Evolutionary conservation across 2,888 invertebrate genomes (phyloP).

Genomic region (Lapara coniferarum): DNA sequence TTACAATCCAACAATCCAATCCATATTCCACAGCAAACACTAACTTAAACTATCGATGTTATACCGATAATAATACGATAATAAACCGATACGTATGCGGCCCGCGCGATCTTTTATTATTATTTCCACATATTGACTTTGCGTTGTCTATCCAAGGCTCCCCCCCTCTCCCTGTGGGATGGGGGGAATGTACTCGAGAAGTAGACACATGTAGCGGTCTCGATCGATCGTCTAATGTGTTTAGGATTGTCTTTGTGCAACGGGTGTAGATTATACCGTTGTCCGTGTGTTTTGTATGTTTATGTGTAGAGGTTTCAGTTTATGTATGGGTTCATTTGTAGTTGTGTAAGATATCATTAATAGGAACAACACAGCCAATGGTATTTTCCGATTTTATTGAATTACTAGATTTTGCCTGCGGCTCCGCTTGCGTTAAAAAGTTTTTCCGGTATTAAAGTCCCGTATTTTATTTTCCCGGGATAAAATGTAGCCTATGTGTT

Average conservation of each 20-base stretch:
- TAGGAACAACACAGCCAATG: too few relatives aligned
- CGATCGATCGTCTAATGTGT: conserved; percentile 72
- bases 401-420: too few relatives aligned
- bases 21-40: conserved; percentile 29
- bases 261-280: conserved; percentile 23
- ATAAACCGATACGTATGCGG: conserved; percentile 74
- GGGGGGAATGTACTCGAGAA: conserved; percentile 53
- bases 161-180: conserved; percentile 32
- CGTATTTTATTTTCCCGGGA: too few relatives aligned
- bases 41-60: conserved; percentile 45
- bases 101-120: conserved; percentile 74
- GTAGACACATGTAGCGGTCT: conserved; percentile 68
- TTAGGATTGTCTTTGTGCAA: conserved; percentile 61
- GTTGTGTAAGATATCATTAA: too few relatives aligned
- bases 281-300: conserved; percentile 12
- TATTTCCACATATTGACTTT: conserved; percentile 82
- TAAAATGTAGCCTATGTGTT: too few relatives aligned
- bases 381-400: too few relatives aligned
- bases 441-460: too few relatives aligned
- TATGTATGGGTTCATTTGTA: too few relatives aligned
- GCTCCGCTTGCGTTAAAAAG: too few relatives aligned
- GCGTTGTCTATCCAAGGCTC: conserved; percentile 64
- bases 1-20: conserved; percentile 15
- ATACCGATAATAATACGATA: conserved; percentile 65
- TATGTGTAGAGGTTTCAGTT: background rate